A percentile compares a stretch with the other conserved stretches of the same genome.
Evolutionary conservation across 2,113 vertebrate genomes (phyloP).

Genomic region (Bucco capensis): DNA sequence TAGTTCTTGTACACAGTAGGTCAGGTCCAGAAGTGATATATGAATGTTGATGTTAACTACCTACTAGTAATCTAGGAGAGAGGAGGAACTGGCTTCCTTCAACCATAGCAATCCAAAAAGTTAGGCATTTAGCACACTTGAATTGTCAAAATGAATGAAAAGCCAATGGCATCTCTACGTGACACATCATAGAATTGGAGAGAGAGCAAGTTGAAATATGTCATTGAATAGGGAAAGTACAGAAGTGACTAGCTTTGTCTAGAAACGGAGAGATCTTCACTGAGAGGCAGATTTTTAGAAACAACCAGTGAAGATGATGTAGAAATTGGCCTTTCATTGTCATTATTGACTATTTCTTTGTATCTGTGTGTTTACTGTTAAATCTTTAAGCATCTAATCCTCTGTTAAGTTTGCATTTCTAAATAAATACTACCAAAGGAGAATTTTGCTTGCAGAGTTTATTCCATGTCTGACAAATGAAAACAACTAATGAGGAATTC

Average conservation of each 20-base stretch:
- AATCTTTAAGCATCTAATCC: background rate
- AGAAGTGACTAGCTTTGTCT: background rate
- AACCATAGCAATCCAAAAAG: background rate
- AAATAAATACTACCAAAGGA: background rate
- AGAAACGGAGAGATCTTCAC: background rate
- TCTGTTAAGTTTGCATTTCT: background rate
- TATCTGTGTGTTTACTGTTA: background rate
- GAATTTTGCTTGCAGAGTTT: background rate
- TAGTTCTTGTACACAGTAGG: background rate
- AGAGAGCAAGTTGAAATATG: background rate
- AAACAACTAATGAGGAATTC: background rate
- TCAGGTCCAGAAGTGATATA: background rate
- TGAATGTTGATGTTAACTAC: background rate
- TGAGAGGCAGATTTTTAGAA: background rate
- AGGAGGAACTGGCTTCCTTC: background rate
- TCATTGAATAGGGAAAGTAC: background rate
- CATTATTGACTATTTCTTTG: background rate
- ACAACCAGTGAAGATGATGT: background rate
- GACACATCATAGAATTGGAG: background rate
- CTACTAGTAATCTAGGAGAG: background rate
- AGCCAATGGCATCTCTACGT: background rate
- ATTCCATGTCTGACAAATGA: background rate
- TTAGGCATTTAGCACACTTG: background rate
- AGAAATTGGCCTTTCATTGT: background rate
- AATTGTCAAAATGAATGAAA: background rate